Percentiles rank a stretch among this genome's conserved stretches.
These are phyloP conservation scores for Lampris incognitus DNA, from an alignment of 2,113 vertebrate genomes.

Conservation along the genomic window DNA sequence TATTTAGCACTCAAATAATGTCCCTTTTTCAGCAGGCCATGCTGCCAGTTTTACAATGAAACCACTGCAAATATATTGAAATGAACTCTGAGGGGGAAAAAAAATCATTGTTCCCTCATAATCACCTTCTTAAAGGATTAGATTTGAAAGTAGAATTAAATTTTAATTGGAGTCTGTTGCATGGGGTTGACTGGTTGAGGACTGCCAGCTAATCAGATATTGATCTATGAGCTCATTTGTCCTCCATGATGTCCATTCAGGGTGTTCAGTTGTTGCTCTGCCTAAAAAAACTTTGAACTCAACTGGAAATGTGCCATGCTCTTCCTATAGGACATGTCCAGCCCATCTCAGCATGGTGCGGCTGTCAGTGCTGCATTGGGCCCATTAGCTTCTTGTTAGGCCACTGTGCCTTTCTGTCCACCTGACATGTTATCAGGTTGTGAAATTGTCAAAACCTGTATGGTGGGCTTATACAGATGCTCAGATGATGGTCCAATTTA, in stretches of 20 bases:
- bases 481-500: neutral
- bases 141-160: neutral
- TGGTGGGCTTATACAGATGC: conserved; percentile 56
- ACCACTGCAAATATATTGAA: neutral
- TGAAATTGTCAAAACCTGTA: conserved; percentile 46
- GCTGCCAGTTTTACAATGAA: too few relatives aligned
- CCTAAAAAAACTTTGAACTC: neutral
- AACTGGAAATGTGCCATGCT: conserved; percentile 25
- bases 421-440: conserved; percentile 51
- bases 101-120: neutral
- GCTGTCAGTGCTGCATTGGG: neutral
- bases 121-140: neutral
- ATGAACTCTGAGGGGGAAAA: neutral
- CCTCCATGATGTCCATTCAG: conserved; percentile 8
- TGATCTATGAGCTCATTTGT: neutral
- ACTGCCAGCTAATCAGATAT: neutral
- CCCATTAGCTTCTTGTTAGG: conserved; percentile 28
- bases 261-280: neutral
- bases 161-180: neutral
- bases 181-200: neutral
- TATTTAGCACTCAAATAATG: neutral
- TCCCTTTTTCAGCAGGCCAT: neutral
- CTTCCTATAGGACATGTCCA: conserved; percentile 17
- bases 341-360: conserved; percentile 18
- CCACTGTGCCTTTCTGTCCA: neutral